Evolutionary conservation across 2,113 vertebrate genomes (phyloP).

Genomic region (Cisticola juncidis): DNA sequence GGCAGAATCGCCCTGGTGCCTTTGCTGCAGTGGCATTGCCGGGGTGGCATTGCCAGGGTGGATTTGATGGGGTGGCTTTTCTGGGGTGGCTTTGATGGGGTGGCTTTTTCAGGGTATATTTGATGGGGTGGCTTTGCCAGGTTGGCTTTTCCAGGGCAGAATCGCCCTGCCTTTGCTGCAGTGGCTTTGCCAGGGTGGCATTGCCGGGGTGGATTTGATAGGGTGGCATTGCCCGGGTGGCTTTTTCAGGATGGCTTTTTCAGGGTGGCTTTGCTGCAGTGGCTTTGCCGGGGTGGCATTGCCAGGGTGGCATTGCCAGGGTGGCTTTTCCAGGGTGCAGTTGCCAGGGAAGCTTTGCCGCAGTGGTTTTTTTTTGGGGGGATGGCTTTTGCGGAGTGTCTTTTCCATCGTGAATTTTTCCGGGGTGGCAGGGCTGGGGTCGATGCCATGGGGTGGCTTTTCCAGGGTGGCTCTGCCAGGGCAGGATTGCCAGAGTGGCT

Average conservation of each 20-base stretch:
- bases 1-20: too few species aligned
- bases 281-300: neutral
- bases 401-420: fast-evolving
- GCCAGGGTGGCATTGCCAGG: too few species aligned
- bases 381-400: neutral
- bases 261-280: too few species aligned
- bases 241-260: neutral
- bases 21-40: neutral
- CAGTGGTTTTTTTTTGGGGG: too few species aligned
- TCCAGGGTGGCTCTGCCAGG: neutral
- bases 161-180: too few species aligned
- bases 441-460: too few species aligned
- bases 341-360: too few species aligned
- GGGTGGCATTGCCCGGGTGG: neutral
- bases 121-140: neutral
- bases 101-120: neutral
- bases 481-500: too few species aligned
- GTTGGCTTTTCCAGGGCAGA: too few species aligned
- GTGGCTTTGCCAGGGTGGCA: too few species aligned
- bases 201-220: neutral
- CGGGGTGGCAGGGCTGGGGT: neutral
- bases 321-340: neutral
- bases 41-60: neutral
- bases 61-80: too few species aligned
- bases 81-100: too few species aligned